Conservation (phyloP, 1,140 invertebrate genomes). For the Papilio helenus region DNA sequence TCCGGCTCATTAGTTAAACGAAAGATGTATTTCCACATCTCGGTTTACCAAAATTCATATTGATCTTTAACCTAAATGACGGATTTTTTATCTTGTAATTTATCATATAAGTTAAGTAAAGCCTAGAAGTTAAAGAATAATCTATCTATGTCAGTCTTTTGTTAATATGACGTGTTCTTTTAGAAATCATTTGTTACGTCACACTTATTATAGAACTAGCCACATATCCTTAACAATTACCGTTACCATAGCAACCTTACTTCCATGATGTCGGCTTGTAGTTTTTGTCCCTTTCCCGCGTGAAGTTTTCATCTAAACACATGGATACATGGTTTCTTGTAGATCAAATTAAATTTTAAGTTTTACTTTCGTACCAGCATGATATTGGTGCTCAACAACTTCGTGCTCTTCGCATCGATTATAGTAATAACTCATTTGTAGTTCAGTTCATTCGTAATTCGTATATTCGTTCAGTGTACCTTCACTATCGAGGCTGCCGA, state of each 20-base stretch:
- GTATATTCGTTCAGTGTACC: neutral
- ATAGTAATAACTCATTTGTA: no score
- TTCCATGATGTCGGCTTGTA: no score
- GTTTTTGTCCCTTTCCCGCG: no score
- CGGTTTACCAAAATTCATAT: neutral
- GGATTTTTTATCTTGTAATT: neutral
- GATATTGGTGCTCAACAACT: no score
- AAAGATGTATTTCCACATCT: neutral
- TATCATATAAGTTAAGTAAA: neutral
- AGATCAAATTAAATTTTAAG: no score
- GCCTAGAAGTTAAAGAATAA: constrained; percentile 9
- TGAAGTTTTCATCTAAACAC: no score
- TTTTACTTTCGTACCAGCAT: no score
- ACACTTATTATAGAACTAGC: neutral
- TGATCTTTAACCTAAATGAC: neutral
- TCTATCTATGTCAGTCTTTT: neutral
- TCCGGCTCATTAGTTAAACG: neutral
- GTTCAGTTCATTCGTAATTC: neutral
- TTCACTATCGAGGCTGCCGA: constrained; percentile 52
- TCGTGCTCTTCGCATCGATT: no score
- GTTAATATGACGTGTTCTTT: neutral
- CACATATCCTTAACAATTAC: no score
- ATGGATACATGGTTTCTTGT: no score
- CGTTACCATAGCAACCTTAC: no score
- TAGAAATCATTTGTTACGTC: neutral